Evolutionary conservation across 2,113 vertebrate species (phyloP).

Genomic region (Caretta caretta): DNA sequence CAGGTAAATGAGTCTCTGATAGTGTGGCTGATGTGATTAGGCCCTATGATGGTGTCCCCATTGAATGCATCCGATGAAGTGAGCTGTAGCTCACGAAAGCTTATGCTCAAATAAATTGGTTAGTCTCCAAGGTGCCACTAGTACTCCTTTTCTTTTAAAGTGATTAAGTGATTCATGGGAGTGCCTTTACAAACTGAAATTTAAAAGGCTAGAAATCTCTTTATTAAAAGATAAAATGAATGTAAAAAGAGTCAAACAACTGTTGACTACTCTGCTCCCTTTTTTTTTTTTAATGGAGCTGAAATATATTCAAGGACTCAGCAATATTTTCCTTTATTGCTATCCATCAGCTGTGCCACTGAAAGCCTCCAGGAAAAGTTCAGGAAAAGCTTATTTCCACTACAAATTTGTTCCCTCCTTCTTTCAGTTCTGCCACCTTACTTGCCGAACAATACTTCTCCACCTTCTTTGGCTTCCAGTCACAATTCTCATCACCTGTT

Average conservation of each 20-base stretch:
- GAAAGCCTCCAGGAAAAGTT: neutral
- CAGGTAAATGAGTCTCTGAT: too few species aligned
- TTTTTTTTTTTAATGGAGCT: neutral
- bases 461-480: neutral
- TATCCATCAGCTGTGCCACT: neutral
- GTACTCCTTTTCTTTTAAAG: neutral
- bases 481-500: neutral
- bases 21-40: too few species aligned
- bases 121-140: too few species aligned
- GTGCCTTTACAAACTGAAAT: neutral
- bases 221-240: neutral
- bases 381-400: neutral
- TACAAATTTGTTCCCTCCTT: accelerated
- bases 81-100: too few species aligned
- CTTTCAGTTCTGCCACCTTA: neutral
- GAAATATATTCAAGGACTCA: neutral
- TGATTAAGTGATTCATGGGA: neutral
- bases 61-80: too few species aligned
- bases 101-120: too few species aligned
- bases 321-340: neutral
- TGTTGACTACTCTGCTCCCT: neutral
- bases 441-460: neutral
- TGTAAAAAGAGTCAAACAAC: neutral
- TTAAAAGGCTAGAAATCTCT: constrained; percentile 8
- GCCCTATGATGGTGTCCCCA: too few species aligned